Evolutionary conservation across 2,888 invertebrate genomes (phyloP), one percentile per base, ranked within the genome.

Genomic region (Mythimna impura): DNA sequence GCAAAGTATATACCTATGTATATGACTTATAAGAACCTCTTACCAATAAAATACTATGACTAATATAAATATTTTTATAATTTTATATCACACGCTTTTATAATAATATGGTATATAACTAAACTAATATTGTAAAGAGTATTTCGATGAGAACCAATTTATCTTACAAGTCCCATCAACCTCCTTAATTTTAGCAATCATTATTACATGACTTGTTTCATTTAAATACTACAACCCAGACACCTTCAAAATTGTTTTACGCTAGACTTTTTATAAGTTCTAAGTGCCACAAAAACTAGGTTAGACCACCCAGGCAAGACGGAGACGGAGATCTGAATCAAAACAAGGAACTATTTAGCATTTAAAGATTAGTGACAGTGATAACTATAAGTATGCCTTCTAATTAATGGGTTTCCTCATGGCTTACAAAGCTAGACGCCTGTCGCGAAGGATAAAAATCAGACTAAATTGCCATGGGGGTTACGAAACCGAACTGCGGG

Each of bases 331-430:
- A 66, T 80, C n/a, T 12, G 30, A 76, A 69, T 80, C 63, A 12
- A 36, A 71, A 50, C 55, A 40, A 50, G 22, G 34, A 70, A 66
- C 52, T 58, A 43, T 67, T 76, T 66, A 55, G 40, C 65, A 66
- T 66, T 79, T 9, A 60, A 50, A 74, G 80, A 74, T 79, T 70
- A 50, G 69, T 64, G 74, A 78, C 79, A 73, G 47, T 69, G 69
- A 79, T 79, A 75, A 75, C 68, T 66, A 63, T 43, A 64, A 55
- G 67, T 54, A 20, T 30, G 65, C 3, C 17, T 43, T 6, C 43
- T 74, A 69, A 79, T 66, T 78, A 69, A 69, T 79, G 63, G 58
- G 60, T 60, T 69, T 73, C n/a, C 1, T 14, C 4, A 12, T 73
- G 14, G 58, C 20, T 17, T 54, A 20, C 34, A 64, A 78, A 74